Evolutionary conservation across 23 tunicate genomes (phyloP).

Genomic region (Oikopleura albicans): DNA sequence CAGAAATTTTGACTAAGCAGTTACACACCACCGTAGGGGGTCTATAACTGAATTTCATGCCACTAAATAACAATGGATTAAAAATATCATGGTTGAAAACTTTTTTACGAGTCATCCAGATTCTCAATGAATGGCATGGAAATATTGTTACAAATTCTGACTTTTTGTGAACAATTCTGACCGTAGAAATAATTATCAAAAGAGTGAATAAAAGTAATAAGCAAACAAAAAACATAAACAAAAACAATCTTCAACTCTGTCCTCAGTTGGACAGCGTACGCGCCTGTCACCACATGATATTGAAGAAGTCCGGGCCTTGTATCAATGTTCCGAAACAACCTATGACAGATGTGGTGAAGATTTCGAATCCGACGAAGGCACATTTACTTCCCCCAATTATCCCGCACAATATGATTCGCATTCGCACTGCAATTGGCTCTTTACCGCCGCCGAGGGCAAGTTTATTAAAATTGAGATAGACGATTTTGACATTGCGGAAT

Average conservation of each 20-base stretch:
- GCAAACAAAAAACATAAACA: conserved; percentile 31
- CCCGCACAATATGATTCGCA: conserved; percentile 41
- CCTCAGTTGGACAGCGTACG: conserved; percentile 64
- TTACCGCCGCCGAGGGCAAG: conserved; percentile 35
- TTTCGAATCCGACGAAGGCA: conserved; percentile 30
- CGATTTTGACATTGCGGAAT: conserved; percentile 41
- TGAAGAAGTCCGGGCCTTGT: conserved; percentile 78
- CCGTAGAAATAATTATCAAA: background rate
- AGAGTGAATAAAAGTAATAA: background rate
- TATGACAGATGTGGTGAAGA: conserved; percentile 77
- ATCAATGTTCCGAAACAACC: conserved; percentile 48
- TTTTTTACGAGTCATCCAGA: no score
- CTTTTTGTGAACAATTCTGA: no score
- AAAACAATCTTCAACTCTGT: no score
- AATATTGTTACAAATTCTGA: no score
- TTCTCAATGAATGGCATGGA: no score
- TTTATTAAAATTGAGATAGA: conserved; percentile 36
- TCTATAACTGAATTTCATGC: no score
- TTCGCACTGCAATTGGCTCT: conserved; percentile 92
- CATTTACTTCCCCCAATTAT: conserved; percentile 44
- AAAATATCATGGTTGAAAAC: no score
- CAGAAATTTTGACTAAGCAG: no score
- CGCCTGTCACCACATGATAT: conserved; percentile 86
- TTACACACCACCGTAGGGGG: no score
- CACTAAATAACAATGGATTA: no score